These are phyloP conservation scores for Dermatemys mawii DNA, from an alignment of 2,113 vertebrate genomes.

Conservation along the genomic window DNA sequence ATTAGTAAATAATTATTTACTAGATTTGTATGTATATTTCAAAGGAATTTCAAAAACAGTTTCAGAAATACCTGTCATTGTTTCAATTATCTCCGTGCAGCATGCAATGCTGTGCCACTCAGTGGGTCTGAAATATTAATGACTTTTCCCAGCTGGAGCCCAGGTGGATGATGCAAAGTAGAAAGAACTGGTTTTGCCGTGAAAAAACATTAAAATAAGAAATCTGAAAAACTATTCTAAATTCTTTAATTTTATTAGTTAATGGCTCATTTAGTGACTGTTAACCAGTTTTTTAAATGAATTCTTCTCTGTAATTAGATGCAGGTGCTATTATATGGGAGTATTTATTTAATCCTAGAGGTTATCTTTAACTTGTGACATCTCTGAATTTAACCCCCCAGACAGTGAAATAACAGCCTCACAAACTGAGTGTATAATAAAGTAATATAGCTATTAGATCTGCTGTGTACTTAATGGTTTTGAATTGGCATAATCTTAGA, in stretches of 20 bases:
- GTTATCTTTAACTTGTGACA: constrained; percentile 17
- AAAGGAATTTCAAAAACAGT: constrained; percentile 52
- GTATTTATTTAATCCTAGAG: constrained; percentile 18
- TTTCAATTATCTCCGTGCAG: constrained; percentile 69
- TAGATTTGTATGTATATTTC: constrained; percentile 19
- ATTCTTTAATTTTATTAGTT: constrained; percentile 41
- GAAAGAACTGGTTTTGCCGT: constrained; percentile 41
- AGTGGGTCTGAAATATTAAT: constrained; percentile 69
- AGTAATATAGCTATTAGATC: neutral
- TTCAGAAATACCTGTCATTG: constrained; percentile 66
- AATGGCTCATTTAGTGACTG: constrained; percentile 35
- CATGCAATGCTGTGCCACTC: constrained; percentile 58
- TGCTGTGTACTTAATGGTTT: neutral
- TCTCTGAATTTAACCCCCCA: neutral
- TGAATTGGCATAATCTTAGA: neutral
- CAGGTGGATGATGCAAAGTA: constrained; percentile 50
- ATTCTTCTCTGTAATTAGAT: constrained; percentile 27
- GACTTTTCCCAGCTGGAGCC: constrained; percentile 62
- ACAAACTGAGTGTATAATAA: neutral
- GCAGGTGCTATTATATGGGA: neutral
- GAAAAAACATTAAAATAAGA: constrained; percentile 34
- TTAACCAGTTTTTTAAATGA: constrained; percentile 13
- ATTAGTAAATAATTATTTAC: constrained; percentile 52
- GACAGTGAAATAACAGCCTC: neutral
- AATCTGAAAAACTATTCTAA: constrained; percentile 53